A percentile compares a stretch with the other conserved stretches of the same genome.
These are phyloP conservation scores for Eupeodes corollae DNA, from an alignment of 1,140 invertebrate species.

Conservation along the genomic window DNA sequence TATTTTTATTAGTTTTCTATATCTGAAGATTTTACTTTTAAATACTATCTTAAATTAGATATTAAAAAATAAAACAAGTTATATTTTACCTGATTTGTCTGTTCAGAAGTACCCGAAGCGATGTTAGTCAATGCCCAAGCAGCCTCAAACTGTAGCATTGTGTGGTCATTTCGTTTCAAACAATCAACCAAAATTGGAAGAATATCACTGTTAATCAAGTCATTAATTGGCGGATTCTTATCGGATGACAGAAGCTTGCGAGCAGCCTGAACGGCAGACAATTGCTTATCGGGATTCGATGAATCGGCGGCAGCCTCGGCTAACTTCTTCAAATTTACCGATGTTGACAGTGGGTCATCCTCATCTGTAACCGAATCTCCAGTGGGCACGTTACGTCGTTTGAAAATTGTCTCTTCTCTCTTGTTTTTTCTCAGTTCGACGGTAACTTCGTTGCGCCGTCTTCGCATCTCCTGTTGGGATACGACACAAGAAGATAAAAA, in stretches of 20 bases:
- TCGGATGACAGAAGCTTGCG: constrained; percentile 93
- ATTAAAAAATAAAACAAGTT: neutral
- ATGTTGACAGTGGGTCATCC: constrained; percentile 47
- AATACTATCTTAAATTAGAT: neutral
- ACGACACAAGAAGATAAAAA: neutral
- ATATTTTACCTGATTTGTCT: constrained; percentile 62
- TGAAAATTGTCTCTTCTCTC: constrained; percentile 89
- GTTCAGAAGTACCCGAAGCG: constrained; percentile 89
- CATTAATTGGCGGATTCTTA: constrained; percentile 97
- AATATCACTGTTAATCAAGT: constrained; percentile 84
- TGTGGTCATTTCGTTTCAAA: constrained; percentile 75
- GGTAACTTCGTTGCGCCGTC: constrained; percentile 87
- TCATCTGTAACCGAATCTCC: constrained; percentile 73
- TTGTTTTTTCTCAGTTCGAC: constrained; percentile 94
- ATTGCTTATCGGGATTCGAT: constrained; percentile 59
- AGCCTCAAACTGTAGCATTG: constrained; percentile 93
- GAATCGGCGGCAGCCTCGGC: constrained; percentile 59
- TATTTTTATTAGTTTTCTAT: no score
- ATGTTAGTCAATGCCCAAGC: constrained; percentile 99
- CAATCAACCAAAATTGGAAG: constrained; percentile 88
- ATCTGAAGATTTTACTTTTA: no score
- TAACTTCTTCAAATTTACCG: constrained; percentile 44
- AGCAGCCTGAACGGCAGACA: constrained; percentile 73
- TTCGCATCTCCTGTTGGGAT: constrained; percentile 74
- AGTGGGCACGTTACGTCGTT: constrained; percentile 85